Base-by-base conservation (phyloP, 2,113 vertebrate genomes). In the Melanocharis versteri region DNA sequence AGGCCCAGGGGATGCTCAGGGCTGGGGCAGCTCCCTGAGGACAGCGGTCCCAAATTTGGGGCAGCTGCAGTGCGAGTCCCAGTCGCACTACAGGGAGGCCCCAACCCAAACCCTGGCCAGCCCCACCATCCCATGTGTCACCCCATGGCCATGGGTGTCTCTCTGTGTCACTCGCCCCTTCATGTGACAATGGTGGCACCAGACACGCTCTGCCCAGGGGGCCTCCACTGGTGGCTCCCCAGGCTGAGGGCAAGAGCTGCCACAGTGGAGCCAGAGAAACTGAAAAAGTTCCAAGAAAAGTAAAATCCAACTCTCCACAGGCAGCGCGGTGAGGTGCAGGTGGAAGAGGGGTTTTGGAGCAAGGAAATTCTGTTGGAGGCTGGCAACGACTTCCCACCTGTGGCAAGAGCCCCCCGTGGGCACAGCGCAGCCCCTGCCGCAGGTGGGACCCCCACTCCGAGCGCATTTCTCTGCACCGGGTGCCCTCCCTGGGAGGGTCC, bases 81-180 rank as follows among this genome's bases (percentile, higher is more conserved):
- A 0, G 45, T 7, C 18, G 47, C 9, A 2, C 16, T 6, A 2
- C 9, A 7, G 54, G 23, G 64, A 78, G 3, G 16, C 11, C 40
- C 30, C 66, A 20, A 6, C 5, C 28, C 44, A 15, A 64, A 53
- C 8, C 15, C 35, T 1, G 2, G 13, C 18, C 47, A 40, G 31
- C 37, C 31, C 7, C 6, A 1, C 11, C 0, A 0, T 2, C 27
- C 37, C 6, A 0, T 0, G 2, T 28, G 47, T 13, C 53, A 18
- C 40, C 33, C 66, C 37, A 0, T 0, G 18, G 70, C 30, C 11
- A 0, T 0, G 10, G 30, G 56, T 44, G 45, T 35, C 53, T 15
- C 0, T 44, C 61, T 5, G 19, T 3, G 35, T 7, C 79, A 4
- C 48, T 47, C 2, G 3, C 5, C 58, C 53, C 31, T 71, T 30